Base-by-base conservation (phyloP, 2,113 vertebrate species). In the Sceloporus tristichus region DNA sequence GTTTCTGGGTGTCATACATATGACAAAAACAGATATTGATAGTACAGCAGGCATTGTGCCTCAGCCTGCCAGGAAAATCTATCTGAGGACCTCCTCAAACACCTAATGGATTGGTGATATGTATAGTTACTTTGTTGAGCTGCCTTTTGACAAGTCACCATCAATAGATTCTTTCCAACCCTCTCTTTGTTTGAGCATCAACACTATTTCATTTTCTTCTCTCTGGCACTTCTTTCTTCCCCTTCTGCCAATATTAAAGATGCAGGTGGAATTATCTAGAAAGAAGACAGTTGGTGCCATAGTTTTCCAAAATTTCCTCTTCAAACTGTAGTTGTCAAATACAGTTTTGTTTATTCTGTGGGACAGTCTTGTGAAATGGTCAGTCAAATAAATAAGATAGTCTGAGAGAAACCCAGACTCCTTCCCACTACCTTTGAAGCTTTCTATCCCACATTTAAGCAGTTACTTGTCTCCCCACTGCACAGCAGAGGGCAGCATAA, bases 401-500 rank as follows among this genome's bases (percentile, higher is more conserved):
- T 18, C 40, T 68, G 8, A 53, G 21, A 9, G 7, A 77, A 71
- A 71, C 23, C 48, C 21, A 87, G n/a, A 0, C 48, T 16, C 54
- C 38, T 62, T 85, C 66, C 76, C n/a, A 70, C 3, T 74, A 56
- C 4, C 9, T 74, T 62, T 87, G 25, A 87, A 73, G 25, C 25
- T 54, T 84, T 73, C 54, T 25, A 56, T 56, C 78, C 25, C 34
- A 62, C 59, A 18, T 59, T 34, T 80, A n/a, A 71, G n/a, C 48
- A 27, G 42, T 40, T 62, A n/a, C 56, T 80, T 56, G 66, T 40
- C 66, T 83, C 27, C 59, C 21, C 34, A 74, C 34, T 81, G 25
- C 54, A 75, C 48, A 87, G 77, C 34, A 82, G 68, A 82, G 53
- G 68, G 79, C 79, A 74, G 16, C 68, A 81, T 48, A 18, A 74